These are phyloP conservation scores for Plusia festucae DNA, from an alignment of 2,888 invertebrate species.

Conservation along the genomic window DNA sequence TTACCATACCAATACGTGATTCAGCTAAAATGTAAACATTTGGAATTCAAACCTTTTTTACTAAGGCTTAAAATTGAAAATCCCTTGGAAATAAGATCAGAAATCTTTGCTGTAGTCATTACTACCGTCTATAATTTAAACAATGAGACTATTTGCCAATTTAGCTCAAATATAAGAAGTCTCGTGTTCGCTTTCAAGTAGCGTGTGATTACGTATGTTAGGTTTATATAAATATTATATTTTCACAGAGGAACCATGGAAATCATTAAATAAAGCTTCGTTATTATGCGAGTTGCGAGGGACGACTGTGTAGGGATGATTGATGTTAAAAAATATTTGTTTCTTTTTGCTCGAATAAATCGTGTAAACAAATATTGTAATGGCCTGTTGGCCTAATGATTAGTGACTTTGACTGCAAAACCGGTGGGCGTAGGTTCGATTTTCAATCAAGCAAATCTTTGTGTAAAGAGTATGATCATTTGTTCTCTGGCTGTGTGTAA, in stretches of 20 bases:
- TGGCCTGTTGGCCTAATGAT: too few species aligned
- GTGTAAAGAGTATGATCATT: too few species aligned
- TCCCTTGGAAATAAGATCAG: background rate
- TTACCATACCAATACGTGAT: conserved; percentile 31
- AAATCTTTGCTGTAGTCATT: conserved; percentile 10
- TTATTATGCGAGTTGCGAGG: conserved; percentile 38
- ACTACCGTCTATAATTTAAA: conserved; percentile 30
- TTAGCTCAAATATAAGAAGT: conserved; percentile 40
- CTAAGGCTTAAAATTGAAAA: background rate
- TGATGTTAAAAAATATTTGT: background rate
- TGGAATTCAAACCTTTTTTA: background rate
- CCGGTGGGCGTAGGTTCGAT: too few species aligned
- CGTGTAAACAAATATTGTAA: too few species aligned
- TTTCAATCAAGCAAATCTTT: too few species aligned
- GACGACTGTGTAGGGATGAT: conserved; percentile 12
- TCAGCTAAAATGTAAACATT: background rate
- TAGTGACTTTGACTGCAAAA: too few species aligned
- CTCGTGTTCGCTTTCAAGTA: conserved; percentile 38
- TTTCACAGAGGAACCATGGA: conserved; percentile 37
- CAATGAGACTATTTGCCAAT: conserved; percentile 45
- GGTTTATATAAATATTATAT: conserved; percentile 43
- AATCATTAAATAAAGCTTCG: conserved; percentile 31
- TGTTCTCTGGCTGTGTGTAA: too few species aligned
- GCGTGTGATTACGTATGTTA: conserved; percentile 38
- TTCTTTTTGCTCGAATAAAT: background rate